A percentile compares a stretch with the other conserved stretches of the same genome.
These are phyloP conservation scores for Scyliorhinus canicula DNA, from an alignment of 2,797 vertebrate species.

Conservation along the genomic window DNA sequence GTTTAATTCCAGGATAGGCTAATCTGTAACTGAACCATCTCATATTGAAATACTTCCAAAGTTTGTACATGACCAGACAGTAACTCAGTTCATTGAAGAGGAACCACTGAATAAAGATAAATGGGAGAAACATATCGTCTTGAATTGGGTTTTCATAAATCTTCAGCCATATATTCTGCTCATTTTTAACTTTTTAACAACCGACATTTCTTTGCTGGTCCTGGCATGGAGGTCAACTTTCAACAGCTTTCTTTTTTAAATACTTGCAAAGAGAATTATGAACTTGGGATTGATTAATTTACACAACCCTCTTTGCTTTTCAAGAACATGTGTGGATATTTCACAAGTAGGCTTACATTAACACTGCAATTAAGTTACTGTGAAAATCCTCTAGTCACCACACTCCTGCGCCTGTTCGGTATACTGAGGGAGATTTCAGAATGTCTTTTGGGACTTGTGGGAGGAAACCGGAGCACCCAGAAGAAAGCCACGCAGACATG, in stretches of 20 bases:
- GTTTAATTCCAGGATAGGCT: constrained; percentile 64
- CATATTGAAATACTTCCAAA: constrained; percentile 41
- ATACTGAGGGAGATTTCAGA: too few species aligned
- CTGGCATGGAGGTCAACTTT: too few species aligned
- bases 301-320: neutral
- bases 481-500: too few species aligned
- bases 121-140: neutral
- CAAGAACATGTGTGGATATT: too few species aligned
- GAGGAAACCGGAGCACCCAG: too few species aligned
- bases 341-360: too few species aligned
- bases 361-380: too few species aligned
- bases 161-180: neutral
- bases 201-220: neutral
- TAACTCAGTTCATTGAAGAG: neutral
- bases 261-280: too few species aligned
- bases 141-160: neutral
- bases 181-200: neutral
- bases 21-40: constrained; percentile 58
- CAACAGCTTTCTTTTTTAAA: too few species aligned
- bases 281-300: neutral
- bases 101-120: neutral
- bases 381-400: too few species aligned
- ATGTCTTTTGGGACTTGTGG: too few species aligned
- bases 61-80: neutral
- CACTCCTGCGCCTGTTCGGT: too few species aligned